Percentiles rank a stretch among this genome's conserved stretches.
Conservation (phyloP, 2,888 invertebrate species). For the Tenthredo mesomela region DNA sequence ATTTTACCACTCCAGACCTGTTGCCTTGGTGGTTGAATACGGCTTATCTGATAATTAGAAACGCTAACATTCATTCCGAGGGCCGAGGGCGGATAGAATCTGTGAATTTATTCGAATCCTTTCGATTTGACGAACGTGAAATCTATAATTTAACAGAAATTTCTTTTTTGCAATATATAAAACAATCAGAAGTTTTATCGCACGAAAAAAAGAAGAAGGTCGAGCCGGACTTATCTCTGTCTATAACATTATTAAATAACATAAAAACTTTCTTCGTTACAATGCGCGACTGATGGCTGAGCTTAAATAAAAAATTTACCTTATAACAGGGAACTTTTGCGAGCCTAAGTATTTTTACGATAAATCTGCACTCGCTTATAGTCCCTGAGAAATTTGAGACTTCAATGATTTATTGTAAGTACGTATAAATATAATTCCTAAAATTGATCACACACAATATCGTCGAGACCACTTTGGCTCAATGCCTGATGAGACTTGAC, state of each 20-base stretch:
- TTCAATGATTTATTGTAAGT: background rate
- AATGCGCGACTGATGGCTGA: background rate
- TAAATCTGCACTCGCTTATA: background rate
- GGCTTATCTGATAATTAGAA: constrained; percentile 31
- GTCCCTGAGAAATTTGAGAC: background rate
- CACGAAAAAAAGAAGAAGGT: background rate
- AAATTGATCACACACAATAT: background rate
- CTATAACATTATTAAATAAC: background rate
- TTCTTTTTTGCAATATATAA: background rate
- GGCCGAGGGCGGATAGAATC: background rate
- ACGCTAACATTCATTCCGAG: background rate
- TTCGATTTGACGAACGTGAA: background rate
- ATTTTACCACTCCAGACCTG: constrained; percentile 14
- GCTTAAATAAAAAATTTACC: background rate
- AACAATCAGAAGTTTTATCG: background rate
- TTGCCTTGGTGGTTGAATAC: background rate
- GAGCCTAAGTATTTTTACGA: background rate
- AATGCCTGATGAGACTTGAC: background rate
- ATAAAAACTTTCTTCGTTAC: background rate
- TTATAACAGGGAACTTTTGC: background rate
- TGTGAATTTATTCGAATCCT: background rate
- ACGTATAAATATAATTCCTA: background rate
- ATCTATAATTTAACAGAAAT: background rate
- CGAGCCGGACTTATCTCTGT: background rate
- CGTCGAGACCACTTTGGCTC: background rate